A percentile compares a stretch with the other conserved stretches of the same genome.
These are phyloP conservation scores for Yponomeuta malinellus DNA, from an alignment of 2,888 invertebrate genomes.

Conservation along the genomic window DNA sequence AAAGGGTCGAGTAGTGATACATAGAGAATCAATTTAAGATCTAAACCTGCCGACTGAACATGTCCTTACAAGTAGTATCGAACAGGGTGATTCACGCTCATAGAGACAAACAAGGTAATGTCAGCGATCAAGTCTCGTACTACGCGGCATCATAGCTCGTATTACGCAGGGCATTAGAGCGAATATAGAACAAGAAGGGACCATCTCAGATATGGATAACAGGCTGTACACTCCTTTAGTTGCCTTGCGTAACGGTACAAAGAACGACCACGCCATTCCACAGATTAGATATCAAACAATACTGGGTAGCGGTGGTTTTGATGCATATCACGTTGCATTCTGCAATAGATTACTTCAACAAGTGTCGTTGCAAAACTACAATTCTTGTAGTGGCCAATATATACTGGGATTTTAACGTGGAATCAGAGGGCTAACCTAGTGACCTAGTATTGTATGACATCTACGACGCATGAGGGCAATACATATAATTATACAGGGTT, in stretches of 20 bases:
- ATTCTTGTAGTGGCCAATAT: too few species aligned
- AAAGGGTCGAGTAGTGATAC: too few species aligned
- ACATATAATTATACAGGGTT: not conserved
- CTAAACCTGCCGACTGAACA: too few species aligned
- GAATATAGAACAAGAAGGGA: not conserved
- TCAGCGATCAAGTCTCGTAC: too few species aligned
- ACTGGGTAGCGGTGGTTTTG: not conserved
- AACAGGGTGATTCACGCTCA: too few species aligned
- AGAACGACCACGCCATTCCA: not conserved
- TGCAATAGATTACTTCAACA: not conserved
- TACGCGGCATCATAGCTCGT: too few species aligned
- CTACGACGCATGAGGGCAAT: not conserved
- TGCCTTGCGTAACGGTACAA: constrained; percentile 2
- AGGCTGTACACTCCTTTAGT: not conserved
- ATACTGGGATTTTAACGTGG: too few species aligned
- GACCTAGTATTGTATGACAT: not conserved
- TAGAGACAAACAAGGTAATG: too few species aligned
- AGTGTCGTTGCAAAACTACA: too few species aligned
- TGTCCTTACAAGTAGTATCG: too few species aligned
- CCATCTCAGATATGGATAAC: not conserved
- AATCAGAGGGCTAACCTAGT: not conserved
- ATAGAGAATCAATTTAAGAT: too few species aligned
- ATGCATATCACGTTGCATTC: not conserved
- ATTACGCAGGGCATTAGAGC: too few species aligned
- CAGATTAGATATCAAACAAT: not conserved